Evolutionary conservation across 1,140 invertebrate species (phyloP), one percentile per base, ranked within the genome.

Genomic region (Eulimnadia texana): DNA sequence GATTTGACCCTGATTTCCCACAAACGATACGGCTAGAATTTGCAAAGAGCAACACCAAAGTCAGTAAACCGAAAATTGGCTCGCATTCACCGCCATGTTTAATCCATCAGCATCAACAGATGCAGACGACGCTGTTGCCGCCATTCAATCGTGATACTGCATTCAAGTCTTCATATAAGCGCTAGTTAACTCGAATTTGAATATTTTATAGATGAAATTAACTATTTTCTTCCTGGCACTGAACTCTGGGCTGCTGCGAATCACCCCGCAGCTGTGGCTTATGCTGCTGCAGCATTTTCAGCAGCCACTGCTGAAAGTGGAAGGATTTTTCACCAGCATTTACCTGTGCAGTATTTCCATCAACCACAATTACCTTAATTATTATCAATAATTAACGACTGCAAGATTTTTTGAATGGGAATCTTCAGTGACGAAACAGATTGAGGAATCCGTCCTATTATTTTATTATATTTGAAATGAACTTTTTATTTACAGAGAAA

Each of bases 11-110:
- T 77, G 95, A 99, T 82, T 89, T 97, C 83, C 92, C 93, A 77
- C 95, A 99, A 87, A 98, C 95, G 72, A 93, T 99, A 81, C 87
- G 97, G 77, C 87, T 99, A 82, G 97, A 99, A 85, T 98, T 99
- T 85, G 97, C 97, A 80, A 98, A 98, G 85, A 98, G 94, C 84
- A 99, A 99, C 85, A 99, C 97, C 78, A 99, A 99, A 86, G 96
- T 99, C 81, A 96, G 93, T 83, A 98, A 98, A 84, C 95, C 94
- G 76, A 99, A 98, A 84, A 76, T 77, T 66, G 90, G 93, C 82
- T 84, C 88, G 78, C 82, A 84, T 72, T 86, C 89, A 74, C 74
- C 76, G 16, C 84, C 6, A 6, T 42, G 33, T 16, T 16, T 42
- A 6, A 16, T 16, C 6, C 33, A 42, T 6, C 33, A 42, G 33